phyloP scores from a whole-genome alignment of 2,797 vertebrate genomes.

The Denticeps clupeoides region DNA sequence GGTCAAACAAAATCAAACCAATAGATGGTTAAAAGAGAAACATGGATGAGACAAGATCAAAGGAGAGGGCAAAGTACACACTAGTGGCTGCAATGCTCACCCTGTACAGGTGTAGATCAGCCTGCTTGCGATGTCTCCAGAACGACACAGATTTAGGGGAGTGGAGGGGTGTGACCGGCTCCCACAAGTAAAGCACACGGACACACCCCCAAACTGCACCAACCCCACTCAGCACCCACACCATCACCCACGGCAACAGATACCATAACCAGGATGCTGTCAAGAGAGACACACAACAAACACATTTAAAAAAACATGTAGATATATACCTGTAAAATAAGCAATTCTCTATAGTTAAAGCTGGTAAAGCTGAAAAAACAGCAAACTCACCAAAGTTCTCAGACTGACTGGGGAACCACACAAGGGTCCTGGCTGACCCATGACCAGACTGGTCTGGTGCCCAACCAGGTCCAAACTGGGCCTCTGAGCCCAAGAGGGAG shows the following conservation, averaged over 20 bases:
- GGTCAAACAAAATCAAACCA: background rate
- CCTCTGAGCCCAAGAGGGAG: slow-evolving; percentile 68
- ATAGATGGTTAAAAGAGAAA: too few species aligned
- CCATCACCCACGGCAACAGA: slow-evolving; percentile 85
- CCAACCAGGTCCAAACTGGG: slow-evolving; percentile 19
- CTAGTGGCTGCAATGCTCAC: slow-evolving; percentile 39
- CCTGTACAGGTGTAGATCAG: slow-evolving; percentile 80
- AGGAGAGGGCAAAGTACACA: too few species aligned
- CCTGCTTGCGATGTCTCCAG: slow-evolving; percentile 95
- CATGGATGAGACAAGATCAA: too few species aligned
- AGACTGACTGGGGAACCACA: slow-evolving; percentile 59
- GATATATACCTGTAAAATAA: too few species aligned
- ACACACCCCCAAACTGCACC: slow-evolving; percentile 89
- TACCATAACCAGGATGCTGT: slow-evolving; percentile 79
- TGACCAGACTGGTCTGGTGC: slow-evolving; percentile 35
- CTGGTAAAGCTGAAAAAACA: background rate
- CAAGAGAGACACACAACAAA: background rate
- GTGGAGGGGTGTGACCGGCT: slow-evolving; percentile 85
- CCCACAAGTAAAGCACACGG: slow-evolving; percentile 86
- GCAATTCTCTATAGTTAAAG: too few species aligned
- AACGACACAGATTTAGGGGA: slow-evolving; percentile 86
- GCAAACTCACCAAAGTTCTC: slow-evolving; percentile 56
- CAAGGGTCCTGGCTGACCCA: slow-evolving; percentile 61
- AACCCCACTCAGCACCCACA: slow-evolving; percentile 87
- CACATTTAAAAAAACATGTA: background rate